Evolutionary conservation across 1,140 invertebrate species (phyloP).

Genomic region (Mactra quadrangularis): DNA sequence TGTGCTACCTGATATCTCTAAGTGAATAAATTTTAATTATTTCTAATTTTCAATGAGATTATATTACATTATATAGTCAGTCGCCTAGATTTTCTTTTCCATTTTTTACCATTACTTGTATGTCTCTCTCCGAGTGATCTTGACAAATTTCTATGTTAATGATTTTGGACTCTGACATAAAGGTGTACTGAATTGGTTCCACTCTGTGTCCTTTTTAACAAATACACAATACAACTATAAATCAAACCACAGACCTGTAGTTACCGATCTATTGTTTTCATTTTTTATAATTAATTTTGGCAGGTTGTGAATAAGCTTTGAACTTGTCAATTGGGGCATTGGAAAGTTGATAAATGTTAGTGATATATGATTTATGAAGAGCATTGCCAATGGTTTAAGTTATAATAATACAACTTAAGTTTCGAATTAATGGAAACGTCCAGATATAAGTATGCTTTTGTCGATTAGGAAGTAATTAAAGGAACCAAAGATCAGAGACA

Average conservation of each 20-base stretch:
- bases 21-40: conserved; percentile 61
- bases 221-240: conserved; percentile 7
- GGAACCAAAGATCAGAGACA: too few relatives aligned
- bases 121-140: conserved; percentile 31
- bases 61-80: too few relatives aligned
- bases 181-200: conserved; percentile 13
- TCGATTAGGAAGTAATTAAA: too few relatives aligned
- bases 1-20: conserved; percentile 27
- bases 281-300: conserved; percentile 38
- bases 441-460: too few relatives aligned
- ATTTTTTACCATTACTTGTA: too few relatives aligned
- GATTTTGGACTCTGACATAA: conserved; percentile 55
- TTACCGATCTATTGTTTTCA: conserved; percentile 17
- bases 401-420: too few relatives aligned
- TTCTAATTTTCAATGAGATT: too few relatives aligned
- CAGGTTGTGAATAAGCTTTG: conserved; percentile 30
- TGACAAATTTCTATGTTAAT: conserved; percentile 53
- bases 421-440: too few relatives aligned
- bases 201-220: conserved; percentile 22
- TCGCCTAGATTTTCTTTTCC: too few relatives aligned
- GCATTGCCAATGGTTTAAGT: too few relatives aligned
- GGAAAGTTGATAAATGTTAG: conserved; percentile 1
- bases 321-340: conserved; percentile 21
- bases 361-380: too few relatives aligned
- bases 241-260: not conserved